A percentile compares a stretch with the other conserved stretches of the same genome.
phyloP scores from a whole-genome alignment of 2,113 vertebrate genomes.

The Dicrurus megarhynchus region DNA sequence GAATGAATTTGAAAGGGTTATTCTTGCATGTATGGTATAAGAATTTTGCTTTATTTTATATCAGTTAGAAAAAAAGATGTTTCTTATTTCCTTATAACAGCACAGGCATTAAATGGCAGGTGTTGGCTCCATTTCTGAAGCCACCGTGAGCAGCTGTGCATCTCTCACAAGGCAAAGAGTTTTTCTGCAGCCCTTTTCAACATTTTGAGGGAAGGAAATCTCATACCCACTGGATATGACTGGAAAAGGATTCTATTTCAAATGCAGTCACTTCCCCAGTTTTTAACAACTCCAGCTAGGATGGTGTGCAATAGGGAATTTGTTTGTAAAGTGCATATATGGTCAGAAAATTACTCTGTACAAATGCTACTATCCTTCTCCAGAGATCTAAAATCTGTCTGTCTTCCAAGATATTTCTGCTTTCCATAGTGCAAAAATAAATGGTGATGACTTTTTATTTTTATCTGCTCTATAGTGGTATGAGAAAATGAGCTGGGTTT shows the following conservation, averaged over 20 bases:
- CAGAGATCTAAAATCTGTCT: not conserved
- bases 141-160: not conserved
- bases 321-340: not conserved
- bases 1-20: not conserved
- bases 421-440: conserved; percentile 5
- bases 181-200: not conserved
- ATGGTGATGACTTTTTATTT: not conserved
- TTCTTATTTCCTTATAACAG: not conserved
- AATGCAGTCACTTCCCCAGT: not conserved
- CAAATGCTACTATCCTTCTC: not conserved
- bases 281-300: not conserved
- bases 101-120: not conserved
- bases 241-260: not conserved
- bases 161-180: not conserved
- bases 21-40: not conserved
- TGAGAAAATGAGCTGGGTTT: not conserved
- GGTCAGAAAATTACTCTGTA: not conserved
- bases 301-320: not conserved
- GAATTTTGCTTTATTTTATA: not conserved
- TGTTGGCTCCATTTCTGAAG: not conserved
- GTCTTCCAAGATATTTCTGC: not conserved
- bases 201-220: not conserved
- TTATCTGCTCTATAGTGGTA: not conserved
- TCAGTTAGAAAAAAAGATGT: not conserved
- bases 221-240: not conserved